Evolutionary conservation across 1,140 invertebrate species (phyloP).

Genomic region (Drosophila equinoxialis): DNA sequence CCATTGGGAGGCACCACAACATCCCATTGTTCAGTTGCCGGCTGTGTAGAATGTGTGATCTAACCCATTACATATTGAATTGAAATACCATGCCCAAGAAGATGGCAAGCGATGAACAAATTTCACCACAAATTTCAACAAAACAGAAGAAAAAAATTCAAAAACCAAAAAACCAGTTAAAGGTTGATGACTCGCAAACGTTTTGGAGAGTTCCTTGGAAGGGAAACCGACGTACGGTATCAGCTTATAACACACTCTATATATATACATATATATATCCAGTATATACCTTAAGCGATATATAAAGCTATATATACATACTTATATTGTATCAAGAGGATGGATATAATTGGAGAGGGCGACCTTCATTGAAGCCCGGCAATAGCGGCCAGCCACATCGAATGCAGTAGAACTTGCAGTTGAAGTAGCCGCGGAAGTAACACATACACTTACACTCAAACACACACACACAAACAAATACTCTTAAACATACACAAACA

Average conservation of each 20-base stretch:
- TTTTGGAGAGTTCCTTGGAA: conserved; percentile 73
- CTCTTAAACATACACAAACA: background rate
- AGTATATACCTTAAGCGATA: conserved; percentile 31
- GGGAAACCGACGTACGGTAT: conserved; percentile 66
- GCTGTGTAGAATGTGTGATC: conserved; percentile 83
- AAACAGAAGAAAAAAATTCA: conserved; percentile 12
- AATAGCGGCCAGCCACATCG: conserved; percentile 25
- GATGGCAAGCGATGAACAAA: conserved; percentile 59
- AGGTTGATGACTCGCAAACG: conserved; percentile 68
- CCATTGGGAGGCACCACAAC: conserved; percentile 84
- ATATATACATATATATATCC: conserved; percentile 26
- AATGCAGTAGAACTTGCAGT: conserved; percentile 58
- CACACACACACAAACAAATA: conserved; percentile 20
- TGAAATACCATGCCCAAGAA: conserved; percentile 52
- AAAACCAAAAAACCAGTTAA: conserved; percentile 60
- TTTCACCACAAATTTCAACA: conserved; percentile 18
- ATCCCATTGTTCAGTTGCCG: conserved; percentile 85
- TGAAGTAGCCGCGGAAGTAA: conserved; percentile 67
- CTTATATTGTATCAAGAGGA: conserved; percentile 46
- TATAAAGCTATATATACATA: conserved; percentile 40
- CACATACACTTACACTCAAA: conserved; percentile 27
- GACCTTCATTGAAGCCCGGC: conserved; percentile 62
- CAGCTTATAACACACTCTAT: conserved; percentile 32
- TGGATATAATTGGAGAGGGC: conserved; percentile 48
- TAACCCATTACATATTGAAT: conserved; percentile 27